phyloP scores from a whole-genome alignment of 2,797 vertebrate species.

The Anguilla marmorata region DNA sequence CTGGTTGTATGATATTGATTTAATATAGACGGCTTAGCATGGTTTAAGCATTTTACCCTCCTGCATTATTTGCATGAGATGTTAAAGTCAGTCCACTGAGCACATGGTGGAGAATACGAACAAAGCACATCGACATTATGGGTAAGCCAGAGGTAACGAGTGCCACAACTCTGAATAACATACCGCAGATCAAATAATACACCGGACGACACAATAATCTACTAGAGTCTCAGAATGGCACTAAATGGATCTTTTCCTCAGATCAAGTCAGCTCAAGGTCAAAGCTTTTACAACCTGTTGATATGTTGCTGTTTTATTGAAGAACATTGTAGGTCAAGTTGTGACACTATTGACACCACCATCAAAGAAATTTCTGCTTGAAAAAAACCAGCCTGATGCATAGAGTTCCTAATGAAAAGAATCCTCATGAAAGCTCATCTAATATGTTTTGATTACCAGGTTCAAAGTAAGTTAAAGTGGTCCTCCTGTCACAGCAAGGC shows the following conservation, averaged over 20 bases:
- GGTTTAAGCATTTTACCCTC: slow-evolving; percentile 45
- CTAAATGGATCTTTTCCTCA: not conserved
- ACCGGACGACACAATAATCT: not conserved
- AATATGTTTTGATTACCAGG: not conserved
- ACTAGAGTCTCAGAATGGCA: not conserved
- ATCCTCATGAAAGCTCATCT: not conserved
- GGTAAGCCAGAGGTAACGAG: slow-evolving; percentile 19
- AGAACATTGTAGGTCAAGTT: not conserved
- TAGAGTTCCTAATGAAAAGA: not conserved
- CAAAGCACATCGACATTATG: slow-evolving; percentile 34
- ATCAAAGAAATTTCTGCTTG: not conserved
- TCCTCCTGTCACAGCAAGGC: not conserved
- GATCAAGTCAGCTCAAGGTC: not conserved
- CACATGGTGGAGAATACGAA: slow-evolving; percentile 34
- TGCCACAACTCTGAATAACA: not conserved
- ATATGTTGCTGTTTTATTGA: not conserved
- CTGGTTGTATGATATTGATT: slow-evolving; percentile 68
- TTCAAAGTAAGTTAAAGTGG: not conserved
- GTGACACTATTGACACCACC: not conserved
- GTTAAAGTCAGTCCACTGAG: slow-evolving; percentile 38
- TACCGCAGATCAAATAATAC: not conserved
- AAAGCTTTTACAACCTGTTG: not conserved
- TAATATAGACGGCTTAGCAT: slow-evolving; percentile 58
- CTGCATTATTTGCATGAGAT: slow-evolving; percentile 24
- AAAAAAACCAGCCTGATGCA: not conserved